Conservation (phyloP, 2,888 invertebrate genomes). For the Drosophila macrospina region DNA sequence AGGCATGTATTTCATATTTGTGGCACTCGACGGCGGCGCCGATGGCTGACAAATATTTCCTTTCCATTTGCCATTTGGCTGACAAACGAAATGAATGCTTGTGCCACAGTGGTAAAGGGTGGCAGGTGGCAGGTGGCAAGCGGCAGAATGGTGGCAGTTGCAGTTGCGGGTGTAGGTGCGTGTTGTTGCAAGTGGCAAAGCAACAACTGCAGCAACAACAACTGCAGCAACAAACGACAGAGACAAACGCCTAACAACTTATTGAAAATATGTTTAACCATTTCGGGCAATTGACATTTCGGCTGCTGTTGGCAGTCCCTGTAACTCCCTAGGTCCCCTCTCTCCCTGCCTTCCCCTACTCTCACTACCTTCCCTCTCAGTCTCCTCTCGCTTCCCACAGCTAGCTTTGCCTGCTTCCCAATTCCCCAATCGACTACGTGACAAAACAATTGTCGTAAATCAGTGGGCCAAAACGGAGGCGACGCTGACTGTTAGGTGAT, state of each 20-base stretch:
- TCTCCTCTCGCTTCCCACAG: no score
- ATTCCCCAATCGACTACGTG: constrained; percentile 69
- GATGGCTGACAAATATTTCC: constrained; percentile 28
- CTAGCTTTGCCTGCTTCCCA: constrained; percentile 1
- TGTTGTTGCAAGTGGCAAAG: constrained; percentile 16
- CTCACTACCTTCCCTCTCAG: background rate
- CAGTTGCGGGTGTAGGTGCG: constrained; percentile 21
- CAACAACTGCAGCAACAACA: background rate
- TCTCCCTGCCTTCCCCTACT: background rate
- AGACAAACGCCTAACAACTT: constrained; percentile 78
- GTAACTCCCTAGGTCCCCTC: background rate
- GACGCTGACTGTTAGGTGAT: constrained; percentile 28
- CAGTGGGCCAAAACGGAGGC: constrained; percentile 59
- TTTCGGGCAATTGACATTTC: constrained; percentile 79
- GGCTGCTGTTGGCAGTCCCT: constrained; percentile 49
- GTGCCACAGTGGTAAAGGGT: constrained; percentile 4
- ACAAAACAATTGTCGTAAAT: constrained; percentile 82
- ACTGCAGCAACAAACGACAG: constrained; percentile 35
- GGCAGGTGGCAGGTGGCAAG: constrained; percentile 2
- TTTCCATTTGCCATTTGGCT: constrained; percentile 13
- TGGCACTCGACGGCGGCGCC: constrained; percentile 5
- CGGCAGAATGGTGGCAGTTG: background rate
- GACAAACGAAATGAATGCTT: constrained; percentile 3
- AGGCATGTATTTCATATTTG: constrained; percentile 21
- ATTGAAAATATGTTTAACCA: constrained; percentile 80